Evolutionary conservation across 2,113 vertebrate genomes (phyloP).

Genomic region (Mesembrinibis cayennensis): DNA sequence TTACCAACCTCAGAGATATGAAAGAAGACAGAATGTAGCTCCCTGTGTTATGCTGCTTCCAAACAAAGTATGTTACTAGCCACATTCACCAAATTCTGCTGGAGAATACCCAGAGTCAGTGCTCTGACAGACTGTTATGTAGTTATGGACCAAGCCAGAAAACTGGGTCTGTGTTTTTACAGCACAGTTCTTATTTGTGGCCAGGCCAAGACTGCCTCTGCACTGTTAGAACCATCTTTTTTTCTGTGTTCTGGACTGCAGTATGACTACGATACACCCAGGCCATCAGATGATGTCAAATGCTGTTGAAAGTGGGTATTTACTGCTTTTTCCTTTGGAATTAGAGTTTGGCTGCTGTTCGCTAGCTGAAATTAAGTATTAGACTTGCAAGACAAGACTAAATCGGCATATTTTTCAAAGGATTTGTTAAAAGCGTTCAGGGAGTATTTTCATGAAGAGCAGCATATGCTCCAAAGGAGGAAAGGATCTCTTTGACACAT

Average conservation of each 20-base stretch:
- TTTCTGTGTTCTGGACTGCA: not conserved
- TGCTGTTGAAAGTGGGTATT: not conserved
- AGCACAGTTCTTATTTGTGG: not conserved
- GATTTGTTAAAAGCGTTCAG: not conserved
- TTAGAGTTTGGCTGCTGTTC: not conserved
- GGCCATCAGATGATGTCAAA: not conserved
- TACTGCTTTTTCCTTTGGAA: not conserved
- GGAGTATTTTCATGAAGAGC: not conserved
- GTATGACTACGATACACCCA: not conserved
- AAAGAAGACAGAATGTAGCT: not conserved
- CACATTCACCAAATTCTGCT: not conserved
- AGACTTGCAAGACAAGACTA: not conserved
- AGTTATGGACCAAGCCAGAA: not conserved
- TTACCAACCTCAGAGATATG: not conserved
- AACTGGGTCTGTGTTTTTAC: not conserved
- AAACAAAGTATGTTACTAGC: not conserved
- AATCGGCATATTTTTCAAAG: not conserved
- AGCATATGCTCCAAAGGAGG: not conserved
- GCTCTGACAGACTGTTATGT: not conserved
- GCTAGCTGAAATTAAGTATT: not conserved
- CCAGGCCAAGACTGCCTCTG: not conserved
- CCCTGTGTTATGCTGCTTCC: not conserved
- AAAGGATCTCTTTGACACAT: not conserved
- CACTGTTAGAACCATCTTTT: not conserved
- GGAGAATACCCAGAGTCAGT: not conserved